phyloP scores from a whole-genome alignment of 2,113 vertebrate species.

The Natator depressus region DNA sequence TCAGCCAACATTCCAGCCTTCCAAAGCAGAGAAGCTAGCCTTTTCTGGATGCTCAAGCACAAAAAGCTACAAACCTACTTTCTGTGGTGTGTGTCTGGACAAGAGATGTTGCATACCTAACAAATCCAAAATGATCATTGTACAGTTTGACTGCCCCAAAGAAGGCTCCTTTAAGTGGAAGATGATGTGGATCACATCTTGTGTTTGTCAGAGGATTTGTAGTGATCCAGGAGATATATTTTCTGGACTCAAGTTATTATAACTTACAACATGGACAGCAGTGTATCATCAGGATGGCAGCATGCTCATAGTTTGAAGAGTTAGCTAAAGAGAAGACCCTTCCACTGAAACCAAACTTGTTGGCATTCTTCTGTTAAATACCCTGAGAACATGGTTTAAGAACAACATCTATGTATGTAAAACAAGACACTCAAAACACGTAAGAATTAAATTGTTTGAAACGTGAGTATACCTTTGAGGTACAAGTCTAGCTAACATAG shows the following conservation, averaged over 20 bases:
- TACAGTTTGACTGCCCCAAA: constrained; percentile 88
- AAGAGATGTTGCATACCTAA: constrained; percentile 92
- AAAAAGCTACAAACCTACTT: constrained; percentile 86
- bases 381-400: background rate
- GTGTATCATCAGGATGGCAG: fast-evolving
- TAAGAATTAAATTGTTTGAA: background rate
- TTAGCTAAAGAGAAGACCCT: background rate
- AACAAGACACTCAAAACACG: background rate
- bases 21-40: constrained; percentile 84
- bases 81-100: constrained; percentile 91
- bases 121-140: constrained; percentile 87
- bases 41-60: constrained; percentile 92
- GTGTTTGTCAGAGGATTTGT: constrained; percentile 91
- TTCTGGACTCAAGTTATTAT: constrained; percentile 87
- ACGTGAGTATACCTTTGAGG: no score
- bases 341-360: fast-evolving
- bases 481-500: background rate
- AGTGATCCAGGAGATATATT: constrained; percentile 88
- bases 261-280: background rate
- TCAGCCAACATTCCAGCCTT: constrained; percentile 86
- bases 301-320: background rate
- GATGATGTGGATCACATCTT: constrained; percentile 97
- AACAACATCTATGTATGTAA: fast-evolving
- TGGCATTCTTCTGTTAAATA: background rate
- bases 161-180: constrained; percentile 89